These are phyloP conservation scores for Martes flavigula DNA, from an alignment of 2,797 vertebrate genomes.

Conservation along the genomic window DNA sequence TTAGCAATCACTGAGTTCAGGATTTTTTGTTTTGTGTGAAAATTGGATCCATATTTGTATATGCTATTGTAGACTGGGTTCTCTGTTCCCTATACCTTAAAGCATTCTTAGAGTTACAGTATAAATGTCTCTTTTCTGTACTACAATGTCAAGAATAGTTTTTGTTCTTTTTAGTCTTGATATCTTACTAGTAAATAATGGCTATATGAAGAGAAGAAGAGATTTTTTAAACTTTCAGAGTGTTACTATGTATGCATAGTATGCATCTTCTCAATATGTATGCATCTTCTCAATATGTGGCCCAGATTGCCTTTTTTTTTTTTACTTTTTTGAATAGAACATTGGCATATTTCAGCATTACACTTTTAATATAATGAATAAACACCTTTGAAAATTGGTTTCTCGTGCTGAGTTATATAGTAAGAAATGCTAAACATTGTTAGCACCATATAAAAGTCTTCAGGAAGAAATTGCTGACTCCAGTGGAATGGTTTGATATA, in stretches of 20 bases:
- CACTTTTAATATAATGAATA: background rate
- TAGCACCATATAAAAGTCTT: slow-evolving; percentile 7
- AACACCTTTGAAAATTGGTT: slow-evolving; percentile 35
- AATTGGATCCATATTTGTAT: background rate
- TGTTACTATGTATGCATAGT: background rate
- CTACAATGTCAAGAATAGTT: background rate
- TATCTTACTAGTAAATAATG: slow-evolving; percentile 5
- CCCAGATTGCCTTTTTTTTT: background rate
- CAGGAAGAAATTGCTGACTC: slow-evolving; percentile 34
- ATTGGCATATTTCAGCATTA: background rate
- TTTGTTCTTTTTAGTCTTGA: background rate
- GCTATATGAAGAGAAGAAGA: background rate
- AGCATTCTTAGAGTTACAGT: background rate
- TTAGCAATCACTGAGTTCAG: background rate
- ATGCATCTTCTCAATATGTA: background rate
- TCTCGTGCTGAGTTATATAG: background rate
- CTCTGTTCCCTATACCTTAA: background rate
- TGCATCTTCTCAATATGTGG: background rate
- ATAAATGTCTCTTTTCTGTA: background rate
- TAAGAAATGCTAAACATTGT: slow-evolving; percentile 27
- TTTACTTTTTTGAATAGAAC: slow-evolving; percentile 33
- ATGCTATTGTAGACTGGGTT: background rate
- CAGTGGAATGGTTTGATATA: background rate
- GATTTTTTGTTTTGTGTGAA: background rate
- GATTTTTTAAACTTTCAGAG: background rate